A percentile compares a stretch with the other conserved stretches of the same genome.
Evolutionary conservation across 2,888 invertebrate genomes (phyloP).

Genomic region (Tetrapedia diversipes): DNA sequence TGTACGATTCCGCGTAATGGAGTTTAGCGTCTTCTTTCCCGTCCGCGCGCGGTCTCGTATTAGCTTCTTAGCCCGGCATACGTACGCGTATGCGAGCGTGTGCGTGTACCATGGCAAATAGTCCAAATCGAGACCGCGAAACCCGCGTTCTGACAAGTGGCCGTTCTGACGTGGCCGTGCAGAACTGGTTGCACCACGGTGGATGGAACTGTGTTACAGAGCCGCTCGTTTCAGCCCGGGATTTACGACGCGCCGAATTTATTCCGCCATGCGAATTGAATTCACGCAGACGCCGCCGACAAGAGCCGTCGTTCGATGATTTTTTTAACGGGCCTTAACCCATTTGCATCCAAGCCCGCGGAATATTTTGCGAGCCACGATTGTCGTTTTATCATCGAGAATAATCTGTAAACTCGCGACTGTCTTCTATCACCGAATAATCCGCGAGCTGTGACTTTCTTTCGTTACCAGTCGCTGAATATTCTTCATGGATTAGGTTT

Average conservation of each 20-base stretch:
- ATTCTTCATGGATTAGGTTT: too few relatives aligned
- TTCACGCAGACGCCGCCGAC: neutral
- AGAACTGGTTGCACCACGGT: slow-evolving; percentile 66
- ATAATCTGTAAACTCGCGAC: too few relatives aligned
- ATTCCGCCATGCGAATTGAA: slow-evolving; percentile 31
- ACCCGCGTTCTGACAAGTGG: slow-evolving; percentile 64
- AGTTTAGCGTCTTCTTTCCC: slow-evolving; percentile 43
- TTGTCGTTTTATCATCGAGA: too few relatives aligned
- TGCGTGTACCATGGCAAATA: slow-evolving; percentile 56
- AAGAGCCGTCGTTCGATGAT: slow-evolving; percentile 15
- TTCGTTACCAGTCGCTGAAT: too few relatives aligned
- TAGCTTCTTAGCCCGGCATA: neutral
- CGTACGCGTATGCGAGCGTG: neutral
- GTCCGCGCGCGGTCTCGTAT: slow-evolving; percentile 5
- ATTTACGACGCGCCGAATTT: slow-evolving; percentile 58
- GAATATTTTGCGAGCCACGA: too few relatives aligned
- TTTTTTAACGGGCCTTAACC: too few relatives aligned
- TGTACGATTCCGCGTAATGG: slow-evolving; percentile 53
- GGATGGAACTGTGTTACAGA: slow-evolving; percentile 40
- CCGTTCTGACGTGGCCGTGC: slow-evolving; percentile 62
- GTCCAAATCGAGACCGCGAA: slow-evolving; percentile 67
- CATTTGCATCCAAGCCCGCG: too few relatives aligned
- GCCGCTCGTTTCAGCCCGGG: slow-evolving; percentile 29
- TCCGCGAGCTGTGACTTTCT: too few relatives aligned
- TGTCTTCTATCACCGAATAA: too few relatives aligned